These are phyloP conservation scores for Trissolcus basalis DNA, from an alignment of 1,140 invertebrate species.

Conservation along the genomic window DNA sequence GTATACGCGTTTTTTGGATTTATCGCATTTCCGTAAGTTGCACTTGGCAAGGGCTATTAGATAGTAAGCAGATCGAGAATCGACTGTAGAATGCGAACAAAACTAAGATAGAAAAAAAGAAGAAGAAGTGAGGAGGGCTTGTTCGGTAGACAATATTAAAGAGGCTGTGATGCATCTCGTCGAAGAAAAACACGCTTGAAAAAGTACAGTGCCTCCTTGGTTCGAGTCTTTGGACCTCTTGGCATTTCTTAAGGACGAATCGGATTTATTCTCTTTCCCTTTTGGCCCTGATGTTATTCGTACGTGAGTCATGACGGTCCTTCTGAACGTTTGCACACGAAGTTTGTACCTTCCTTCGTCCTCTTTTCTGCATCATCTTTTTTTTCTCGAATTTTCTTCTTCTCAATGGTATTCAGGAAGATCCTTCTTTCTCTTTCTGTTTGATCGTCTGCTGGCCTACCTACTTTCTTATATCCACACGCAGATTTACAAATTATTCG, in stretches of 20 bases:
- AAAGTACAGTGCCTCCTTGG: constrained; percentile 57
- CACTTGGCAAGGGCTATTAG: constrained; percentile 45
- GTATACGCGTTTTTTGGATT: constrained; percentile 44
- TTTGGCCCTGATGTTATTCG: constrained; percentile 57
- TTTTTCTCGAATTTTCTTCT: constrained; percentile 55
- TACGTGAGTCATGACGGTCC: constrained; percentile 61
- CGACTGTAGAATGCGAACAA: constrained; percentile 59
- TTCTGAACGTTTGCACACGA: constrained; percentile 60
- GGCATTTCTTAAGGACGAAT: constrained; percentile 62
- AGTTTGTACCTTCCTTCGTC: constrained; percentile 53
- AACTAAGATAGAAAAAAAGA: constrained; percentile 58
- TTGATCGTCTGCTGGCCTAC: constrained; percentile 52
- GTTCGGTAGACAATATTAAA: constrained; percentile 61
- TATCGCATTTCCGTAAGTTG: constrained; percentile 52
- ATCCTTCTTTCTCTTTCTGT: constrained; percentile 45
- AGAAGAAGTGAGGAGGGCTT: constrained; percentile 47
- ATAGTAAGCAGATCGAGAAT: constrained; percentile 54
- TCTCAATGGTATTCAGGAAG: constrained; percentile 60
- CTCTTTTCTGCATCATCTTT: constrained; percentile 51
- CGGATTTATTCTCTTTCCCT: constrained; percentile 59
- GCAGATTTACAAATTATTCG: constrained; percentile 59
- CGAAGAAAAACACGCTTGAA: constrained; percentile 62
- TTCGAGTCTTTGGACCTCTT: constrained; percentile 58
- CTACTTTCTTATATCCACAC: constrained; percentile 53
- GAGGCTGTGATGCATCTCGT: constrained; percentile 60